Base-by-base conservation (phyloP, 2,888 invertebrate genomes). In the Athripsodes cinereus region DNA sequence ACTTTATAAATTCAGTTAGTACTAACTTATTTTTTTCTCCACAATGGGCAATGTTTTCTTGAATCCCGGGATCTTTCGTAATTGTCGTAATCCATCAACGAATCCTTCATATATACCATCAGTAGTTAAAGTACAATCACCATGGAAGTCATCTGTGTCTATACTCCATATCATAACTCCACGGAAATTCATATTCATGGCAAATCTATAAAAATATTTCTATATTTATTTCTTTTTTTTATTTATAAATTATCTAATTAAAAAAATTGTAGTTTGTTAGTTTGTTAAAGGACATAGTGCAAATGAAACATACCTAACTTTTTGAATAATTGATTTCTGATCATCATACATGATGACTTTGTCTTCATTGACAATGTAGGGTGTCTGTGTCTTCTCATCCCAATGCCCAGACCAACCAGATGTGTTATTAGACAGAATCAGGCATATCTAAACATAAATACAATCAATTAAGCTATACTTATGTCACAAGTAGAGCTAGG, bases 81-180 rank as follows among this genome's bases (percentile, higher is more conserved):
- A 69, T 31, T 67, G 58, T 34, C 70, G 67, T 63, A 73, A 71
- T 1, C 74, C 65, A 20, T 71, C 68, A 0, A 68, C 26, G 62
- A 78, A 82, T 67, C 83, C 82, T 0, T 72, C 67, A 63, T 75
- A 83, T 0, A 78, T 73, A 49, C 81, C 78, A 0, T 68, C 65
- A 13, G 19, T 34, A 16, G 40, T 49, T 1, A 72, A 70, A 0
- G 71, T 69, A 62, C 92, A 92, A 51, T 79, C 80, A 0, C 91
- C 91, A 20, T 75, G 77, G 70, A 92, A 92, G 72, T 93, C 93
- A 64, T 94, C 93, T 0, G 91, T 93, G 70, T 93, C 93, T 35
- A 92, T 83, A 35, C 91, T 90, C 93, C 93, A 93, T 3, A 92
- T 84, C 92, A 93, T 92, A 0, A 87, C 81, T 1, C 93, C 93